phyloP scores from a whole-genome alignment of 2,888 invertebrate species.

The Drosophila subquinaria region DNA sequence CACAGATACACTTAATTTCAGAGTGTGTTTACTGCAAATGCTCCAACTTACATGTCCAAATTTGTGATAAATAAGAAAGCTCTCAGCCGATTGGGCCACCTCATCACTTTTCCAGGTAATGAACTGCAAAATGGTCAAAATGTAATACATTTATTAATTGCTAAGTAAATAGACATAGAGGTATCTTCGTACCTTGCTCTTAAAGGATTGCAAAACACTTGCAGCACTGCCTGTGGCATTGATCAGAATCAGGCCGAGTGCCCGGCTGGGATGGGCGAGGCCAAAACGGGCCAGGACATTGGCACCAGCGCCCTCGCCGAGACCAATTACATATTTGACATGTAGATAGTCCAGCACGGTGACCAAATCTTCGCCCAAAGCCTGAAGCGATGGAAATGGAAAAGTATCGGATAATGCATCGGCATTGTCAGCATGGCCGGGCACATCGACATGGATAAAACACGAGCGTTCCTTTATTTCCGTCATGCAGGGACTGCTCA shows the following conservation, averaged over 20 bases:
- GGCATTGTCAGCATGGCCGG: constrained; percentile 94
- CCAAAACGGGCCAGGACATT: constrained; percentile 94
- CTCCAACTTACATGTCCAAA: constrained; percentile 93
- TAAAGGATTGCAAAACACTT: constrained; percentile 94
- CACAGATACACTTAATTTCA: constrained; percentile 23
- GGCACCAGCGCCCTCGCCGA: constrained; percentile 95
- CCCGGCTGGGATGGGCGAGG: constrained; percentile 91
- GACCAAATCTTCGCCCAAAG: constrained; percentile 92
- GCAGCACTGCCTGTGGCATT: constrained; percentile 95
- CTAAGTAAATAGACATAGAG: neutral
- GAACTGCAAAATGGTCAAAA: constrained; percentile 86
- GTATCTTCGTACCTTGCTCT: constrained; percentile 88
- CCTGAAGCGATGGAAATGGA: constrained; percentile 93
- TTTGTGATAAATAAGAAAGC: constrained; percentile 95
- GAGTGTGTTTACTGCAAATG: constrained; percentile 10
- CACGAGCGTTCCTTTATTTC: constrained; percentile 94
- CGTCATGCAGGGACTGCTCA: constrained; percentile 92
- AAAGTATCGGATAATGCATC: constrained; percentile 91
- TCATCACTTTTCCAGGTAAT: constrained; percentile 93
- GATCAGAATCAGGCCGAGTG: constrained; percentile 92
- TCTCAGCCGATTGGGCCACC: constrained; percentile 94
- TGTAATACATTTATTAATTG: constrained; percentile 39
- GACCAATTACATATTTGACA: constrained; percentile 92
- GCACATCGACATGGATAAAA: constrained; percentile 94
- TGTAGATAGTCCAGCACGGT: constrained; percentile 93